phyloP scores from a whole-genome alignment of 2,888 invertebrate species.

The Cheilosia soror region DNA sequence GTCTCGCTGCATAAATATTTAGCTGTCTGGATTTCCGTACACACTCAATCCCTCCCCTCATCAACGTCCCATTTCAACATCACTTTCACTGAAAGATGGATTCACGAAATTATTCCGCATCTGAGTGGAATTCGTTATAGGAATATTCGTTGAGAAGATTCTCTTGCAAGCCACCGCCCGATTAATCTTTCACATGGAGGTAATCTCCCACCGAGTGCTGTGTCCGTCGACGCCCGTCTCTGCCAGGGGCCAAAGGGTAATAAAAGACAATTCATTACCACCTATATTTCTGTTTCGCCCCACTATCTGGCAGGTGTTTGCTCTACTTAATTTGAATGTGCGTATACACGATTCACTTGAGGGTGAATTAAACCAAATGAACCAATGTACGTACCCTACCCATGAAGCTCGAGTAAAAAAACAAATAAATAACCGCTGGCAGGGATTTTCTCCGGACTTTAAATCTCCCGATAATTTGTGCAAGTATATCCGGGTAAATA shows the following conservation, averaged over 20 bases:
- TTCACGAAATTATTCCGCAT: constrained; percentile 24
- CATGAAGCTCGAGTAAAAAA: constrained; percentile 28
- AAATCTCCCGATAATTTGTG: constrained; percentile 69
- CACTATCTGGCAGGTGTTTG: constrained; percentile 32
- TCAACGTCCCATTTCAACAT: no score
- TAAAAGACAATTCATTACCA: constrained; percentile 59
- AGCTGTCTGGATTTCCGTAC: neutral
- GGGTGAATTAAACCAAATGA: constrained; percentile 56
- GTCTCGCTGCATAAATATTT: neutral
- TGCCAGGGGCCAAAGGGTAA: constrained; percentile 26
- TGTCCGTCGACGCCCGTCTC: constrained; percentile 8
- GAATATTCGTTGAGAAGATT: constrained; percentile 9
- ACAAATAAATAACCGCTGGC: constrained; percentile 57
- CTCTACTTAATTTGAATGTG: constrained; percentile 50
- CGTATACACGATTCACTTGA: constrained; percentile 45
- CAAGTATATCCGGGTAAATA: constrained; percentile 56
- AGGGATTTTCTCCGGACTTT: constrained; percentile 37
- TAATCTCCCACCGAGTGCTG: neutral
- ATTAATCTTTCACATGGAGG: constrained; percentile 25
- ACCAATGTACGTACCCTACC: constrained; percentile 36
- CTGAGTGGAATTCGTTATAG: constrained; percentile 28
- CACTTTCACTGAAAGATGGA: constrained; percentile 8
- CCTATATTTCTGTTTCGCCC: constrained; percentile 9
- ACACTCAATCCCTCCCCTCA: neutral
- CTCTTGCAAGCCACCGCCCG: neutral